phyloP scores from a whole-genome alignment of 2,797 vertebrate species.

The Erithacus rubecula region DNA sequence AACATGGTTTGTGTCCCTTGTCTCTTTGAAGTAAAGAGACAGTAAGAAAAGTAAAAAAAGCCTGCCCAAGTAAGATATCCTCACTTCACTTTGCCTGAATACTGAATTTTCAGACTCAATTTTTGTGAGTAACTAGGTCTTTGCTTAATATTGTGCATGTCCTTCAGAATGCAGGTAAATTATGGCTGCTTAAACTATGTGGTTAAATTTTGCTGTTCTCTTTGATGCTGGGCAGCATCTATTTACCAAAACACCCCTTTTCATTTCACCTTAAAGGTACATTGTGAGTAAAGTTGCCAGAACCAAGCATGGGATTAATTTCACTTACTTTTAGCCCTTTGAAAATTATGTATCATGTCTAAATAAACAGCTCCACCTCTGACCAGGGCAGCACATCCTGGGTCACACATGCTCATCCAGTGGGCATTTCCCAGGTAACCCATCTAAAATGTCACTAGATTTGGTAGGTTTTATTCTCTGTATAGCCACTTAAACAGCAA shows the following conservation, averaged over 20 bases:
- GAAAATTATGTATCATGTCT: not conserved
- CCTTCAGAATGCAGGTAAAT: not conserved
- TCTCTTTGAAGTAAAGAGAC: not conserved
- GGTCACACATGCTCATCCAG: not conserved
- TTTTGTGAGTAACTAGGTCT: not conserved
- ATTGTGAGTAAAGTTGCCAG: not conserved
- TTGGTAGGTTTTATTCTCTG: not conserved
- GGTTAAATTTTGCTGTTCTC: not conserved
- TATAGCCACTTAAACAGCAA: not conserved
- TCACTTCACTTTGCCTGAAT: not conserved
- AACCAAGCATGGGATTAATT: not conserved
- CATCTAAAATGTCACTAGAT: not conserved
- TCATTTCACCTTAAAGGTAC: not conserved
- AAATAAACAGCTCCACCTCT: not conserved
- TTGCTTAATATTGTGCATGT: not conserved
- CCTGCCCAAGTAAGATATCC: not conserved
- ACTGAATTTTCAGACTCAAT: not conserved
- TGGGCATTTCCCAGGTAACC: not conserved
- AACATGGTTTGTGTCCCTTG: not conserved
- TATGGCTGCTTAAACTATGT: not conserved
- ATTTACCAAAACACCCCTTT: not conserved
- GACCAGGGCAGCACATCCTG: not conserved
- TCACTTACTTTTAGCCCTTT: not conserved
- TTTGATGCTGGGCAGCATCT: not conserved
- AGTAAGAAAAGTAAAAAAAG: not conserved